These are phyloP conservation scores for Gallinago jamesoni DNA, from an alignment of 2,113 vertebrate species.

Conservation along the genomic window DNA sequence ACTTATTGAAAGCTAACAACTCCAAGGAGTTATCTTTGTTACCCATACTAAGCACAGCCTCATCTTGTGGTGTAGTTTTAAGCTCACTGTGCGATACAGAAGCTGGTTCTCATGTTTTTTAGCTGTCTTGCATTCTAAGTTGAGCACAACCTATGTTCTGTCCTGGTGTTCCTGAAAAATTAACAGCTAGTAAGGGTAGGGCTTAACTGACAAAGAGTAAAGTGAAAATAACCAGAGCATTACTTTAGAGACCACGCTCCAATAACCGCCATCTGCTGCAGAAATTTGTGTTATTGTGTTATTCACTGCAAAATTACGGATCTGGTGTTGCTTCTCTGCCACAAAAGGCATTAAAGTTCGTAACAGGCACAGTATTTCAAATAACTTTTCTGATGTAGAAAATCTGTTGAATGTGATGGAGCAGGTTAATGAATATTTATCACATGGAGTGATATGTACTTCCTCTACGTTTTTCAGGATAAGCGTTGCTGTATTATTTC, in stretches of 20 bases:
- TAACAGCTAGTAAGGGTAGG: not conserved
- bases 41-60: not conserved
- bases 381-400: not conserved
- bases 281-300: not conserved
- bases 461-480: not conserved
- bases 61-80: not conserved
- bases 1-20: not conserved
- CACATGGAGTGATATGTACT: fast-evolving
- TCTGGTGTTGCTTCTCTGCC: not conserved
- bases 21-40: not conserved
- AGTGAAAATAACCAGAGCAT: not conserved
- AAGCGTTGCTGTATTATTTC: not conserved
- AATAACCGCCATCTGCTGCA: not conserved
- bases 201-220: not conserved
- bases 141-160: not conserved
- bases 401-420: not conserved
- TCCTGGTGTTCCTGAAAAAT: not conserved
- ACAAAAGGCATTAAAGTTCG: not conserved
- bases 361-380: not conserved
- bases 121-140: not conserved
- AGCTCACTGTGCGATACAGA: not conserved
- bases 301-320: not conserved
- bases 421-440: not conserved
- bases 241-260: not conserved
- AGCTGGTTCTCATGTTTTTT: not conserved